Percentiles rank a stretch among this genome's conserved stretches.
These are phyloP conservation scores for Amphimedon queenslandica DNA, from an alignment of 37 sponge, comb jelly and placozoan species.

Conservation along the genomic window DNA sequence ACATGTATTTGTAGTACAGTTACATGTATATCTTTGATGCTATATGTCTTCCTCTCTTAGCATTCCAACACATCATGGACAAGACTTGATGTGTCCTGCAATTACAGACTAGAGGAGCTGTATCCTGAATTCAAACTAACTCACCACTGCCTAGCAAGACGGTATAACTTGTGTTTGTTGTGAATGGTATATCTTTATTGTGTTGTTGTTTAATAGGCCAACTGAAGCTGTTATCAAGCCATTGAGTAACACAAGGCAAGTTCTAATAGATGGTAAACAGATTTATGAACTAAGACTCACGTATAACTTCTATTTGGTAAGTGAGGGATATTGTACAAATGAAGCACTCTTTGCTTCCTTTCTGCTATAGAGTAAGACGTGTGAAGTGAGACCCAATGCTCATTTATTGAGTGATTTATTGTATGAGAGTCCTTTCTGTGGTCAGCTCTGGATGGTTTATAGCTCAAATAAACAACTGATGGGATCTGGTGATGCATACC, in stretches of 20 bases:
- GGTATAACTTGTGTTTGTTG: conserved; percentile 20
- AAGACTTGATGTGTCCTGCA: conserved; percentile 37
- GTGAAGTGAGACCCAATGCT: conserved; percentile 61
- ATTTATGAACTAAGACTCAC: conserved; percentile 60
- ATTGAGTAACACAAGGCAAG: conserved; percentile 50
- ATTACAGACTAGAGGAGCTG: conserved; percentile 41
- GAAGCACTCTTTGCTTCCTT: conserved; percentile 6
- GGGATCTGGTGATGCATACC: conserved; percentile 77
- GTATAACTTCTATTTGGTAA: conserved; percentile 72
- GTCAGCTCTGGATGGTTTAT: conserved; percentile 91
- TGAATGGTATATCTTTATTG: neutral
- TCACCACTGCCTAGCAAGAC: conserved; percentile 44
- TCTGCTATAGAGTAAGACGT: conserved; percentile 17
- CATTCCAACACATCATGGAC: conserved; percentile 35
- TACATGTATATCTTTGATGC: too few species aligned
- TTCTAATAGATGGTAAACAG: conserved; percentile 49
- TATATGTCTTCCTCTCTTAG: conserved; percentile 24
- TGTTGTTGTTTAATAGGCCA: conserved; percentile 36
- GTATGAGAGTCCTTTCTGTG: conserved; percentile 77
- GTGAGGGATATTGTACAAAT: too few species aligned
- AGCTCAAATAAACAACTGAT: conserved; percentile 68
- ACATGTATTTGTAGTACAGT: neutral
- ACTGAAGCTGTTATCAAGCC: conserved; percentile 40
- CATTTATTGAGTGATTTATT: conserved; percentile 67
- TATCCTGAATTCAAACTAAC: conserved; percentile 71